Percentiles rank a stretch among this genome's conserved stretches.
Evolutionary conservation across 2,888 invertebrate genomes (phyloP).

Genomic region (Aromia moschata): DNA sequence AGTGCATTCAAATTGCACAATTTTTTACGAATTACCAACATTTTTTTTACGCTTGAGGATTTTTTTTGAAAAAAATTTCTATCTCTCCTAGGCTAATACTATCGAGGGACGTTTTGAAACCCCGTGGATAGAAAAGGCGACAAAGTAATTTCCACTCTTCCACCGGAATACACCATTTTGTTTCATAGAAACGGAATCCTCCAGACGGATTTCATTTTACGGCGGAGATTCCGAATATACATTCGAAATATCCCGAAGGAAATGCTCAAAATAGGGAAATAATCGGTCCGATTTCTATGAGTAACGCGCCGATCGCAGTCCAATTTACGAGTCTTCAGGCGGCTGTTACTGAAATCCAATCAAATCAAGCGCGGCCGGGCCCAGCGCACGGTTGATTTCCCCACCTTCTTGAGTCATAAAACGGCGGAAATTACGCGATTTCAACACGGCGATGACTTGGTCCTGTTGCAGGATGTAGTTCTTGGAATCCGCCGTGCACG

Average conservation of each 20-base stretch:
- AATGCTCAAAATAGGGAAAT: constrained; percentile 48
- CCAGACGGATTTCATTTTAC: not conserved
- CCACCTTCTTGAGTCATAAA: constrained; percentile 54
- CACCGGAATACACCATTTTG: not conserved
- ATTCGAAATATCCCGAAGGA: constrained; percentile 43
- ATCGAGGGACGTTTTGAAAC: too few relatives aligned
- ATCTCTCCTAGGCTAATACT: too few relatives aligned
- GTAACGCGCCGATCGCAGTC: constrained; percentile 54
- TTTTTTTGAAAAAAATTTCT: too few relatives aligned
- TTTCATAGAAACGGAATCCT: not conserved
- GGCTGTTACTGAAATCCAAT: constrained; percentile 59
- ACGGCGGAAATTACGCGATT: constrained; percentile 60
- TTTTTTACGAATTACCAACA: too few relatives aligned
- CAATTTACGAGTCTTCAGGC: constrained; percentile 59
- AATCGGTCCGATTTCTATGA: constrained; percentile 52
- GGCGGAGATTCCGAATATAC: constrained; percentile 17
- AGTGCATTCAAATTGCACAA: too few relatives aligned
- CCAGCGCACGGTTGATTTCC: constrained; percentile 50
- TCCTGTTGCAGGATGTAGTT: constrained; percentile 51
- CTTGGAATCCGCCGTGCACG: constrained; percentile 47
- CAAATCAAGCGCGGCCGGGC: constrained; percentile 59
- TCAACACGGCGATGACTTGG: constrained; percentile 54
- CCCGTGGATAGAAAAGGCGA: too few relatives aligned
- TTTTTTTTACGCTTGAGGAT: too few relatives aligned
- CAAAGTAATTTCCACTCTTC: too few relatives aligned